A percentile compares a stretch with the other conserved stretches of the same genome.
Evolutionary conservation across 2,797 vertebrate genomes (phyloP).

Genomic region (Rachycentron canadum): DNA sequence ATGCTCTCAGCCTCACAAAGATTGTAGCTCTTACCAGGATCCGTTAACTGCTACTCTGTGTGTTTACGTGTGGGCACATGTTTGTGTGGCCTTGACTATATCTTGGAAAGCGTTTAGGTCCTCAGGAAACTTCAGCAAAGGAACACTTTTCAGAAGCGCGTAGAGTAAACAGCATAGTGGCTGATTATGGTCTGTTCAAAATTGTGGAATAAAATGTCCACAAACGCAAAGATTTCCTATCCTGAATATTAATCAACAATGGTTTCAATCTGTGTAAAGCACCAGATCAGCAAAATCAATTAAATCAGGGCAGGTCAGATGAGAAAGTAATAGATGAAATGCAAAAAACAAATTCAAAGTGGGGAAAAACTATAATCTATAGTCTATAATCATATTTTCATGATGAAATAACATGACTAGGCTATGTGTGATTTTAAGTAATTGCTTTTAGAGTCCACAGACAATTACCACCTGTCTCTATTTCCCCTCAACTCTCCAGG

Average conservation of each 20-base stretch:
- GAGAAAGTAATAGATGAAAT: too few species aligned
- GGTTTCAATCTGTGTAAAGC: slow-evolving; percentile 1
- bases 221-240: not conserved
- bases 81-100: not conserved
- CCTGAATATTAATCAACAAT: not conserved
- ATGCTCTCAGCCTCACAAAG: not conserved
- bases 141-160: not conserved
- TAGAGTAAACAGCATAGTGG: not conserved
- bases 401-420: not conserved
- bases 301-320: not conserved
- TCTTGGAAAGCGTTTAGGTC: not conserved
- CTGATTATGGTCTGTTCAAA: not conserved
- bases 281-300: not conserved
- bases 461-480: not conserved
- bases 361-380: not conserved
- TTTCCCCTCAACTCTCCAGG: not conserved
- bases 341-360: not conserved
- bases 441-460: not conserved
- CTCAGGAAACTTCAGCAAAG: not conserved
- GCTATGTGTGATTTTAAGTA: not conserved
- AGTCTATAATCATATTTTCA: too few species aligned
- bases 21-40: not conserved
- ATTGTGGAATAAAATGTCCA: not conserved
- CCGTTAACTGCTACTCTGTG: not conserved
- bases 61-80: slow-evolving; percentile 1